Base-by-base conservation (phyloP, 1,140 invertebrate species). In the Macrobrachium nipponense region DNA sequence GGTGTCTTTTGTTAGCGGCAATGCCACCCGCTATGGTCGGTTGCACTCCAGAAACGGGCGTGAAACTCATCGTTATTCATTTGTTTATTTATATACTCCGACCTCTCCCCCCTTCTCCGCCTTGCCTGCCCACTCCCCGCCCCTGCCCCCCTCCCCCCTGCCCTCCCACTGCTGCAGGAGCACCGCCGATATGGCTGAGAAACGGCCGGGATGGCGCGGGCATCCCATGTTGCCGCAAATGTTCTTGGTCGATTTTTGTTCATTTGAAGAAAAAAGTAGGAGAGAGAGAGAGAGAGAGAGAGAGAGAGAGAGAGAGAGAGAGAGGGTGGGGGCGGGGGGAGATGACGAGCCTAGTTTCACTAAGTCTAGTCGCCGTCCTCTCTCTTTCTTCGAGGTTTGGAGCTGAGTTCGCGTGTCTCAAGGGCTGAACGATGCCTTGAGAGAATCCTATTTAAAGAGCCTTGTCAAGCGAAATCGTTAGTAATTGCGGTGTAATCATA, bases 401-500 rank as follows among this genome's bases (percentile, higher is more conserved):
- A 11, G 59, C 18, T 76, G 18, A n/a, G 23, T 18, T 23, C 15
- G 10, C 23, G 73, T 20, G 44, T n/a, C 44, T 64, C n/a, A n/a
- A 51, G 75, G 62, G 36, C 66, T 85, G 82, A 85, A 79, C 82
- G 82, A 79, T 85, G 82, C 76, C 36, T 72, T 85, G 27, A 78
- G 82, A 58, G 82, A 85, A 85, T 43, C 82, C 68, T 85, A 79
- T 79, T 79, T 85, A 85, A 85, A 85, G 76, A 43, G 82, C 82
- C 62, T 61, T 60, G 82, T 85, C 82, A 85, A 62, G 82, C 76
- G 76, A 79, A 85, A 85, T 85, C 82, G 82, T 85, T 85, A 85
- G 82, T 85, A 85, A 85, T 79, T 85, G 82, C 82, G 44, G 75
- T 61, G 82, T 85, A 85, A 85, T 85, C 78, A 85, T 85, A 85